phyloP scores from a whole-genome alignment of 2,888 invertebrate species.

The Parnassius glacialis region DNA sequence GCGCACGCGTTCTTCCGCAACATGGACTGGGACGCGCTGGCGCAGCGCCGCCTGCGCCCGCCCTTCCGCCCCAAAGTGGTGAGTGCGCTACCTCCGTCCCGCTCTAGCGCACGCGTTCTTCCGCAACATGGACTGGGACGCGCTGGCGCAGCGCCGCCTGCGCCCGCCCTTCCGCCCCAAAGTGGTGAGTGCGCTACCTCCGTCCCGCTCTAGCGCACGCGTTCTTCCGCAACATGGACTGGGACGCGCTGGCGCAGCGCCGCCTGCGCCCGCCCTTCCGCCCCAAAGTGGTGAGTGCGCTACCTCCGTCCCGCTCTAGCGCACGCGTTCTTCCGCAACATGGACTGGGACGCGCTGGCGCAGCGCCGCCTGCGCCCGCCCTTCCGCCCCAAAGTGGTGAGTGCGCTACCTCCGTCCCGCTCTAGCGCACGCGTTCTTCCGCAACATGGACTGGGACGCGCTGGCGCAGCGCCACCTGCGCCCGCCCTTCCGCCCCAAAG shows the following conservation, averaged over 20 bases:
- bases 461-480: slow-evolving; percentile 94
- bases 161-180: slow-evolving; percentile 99
- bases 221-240: slow-evolving; percentile 97
- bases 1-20: slow-evolving; percentile 95
- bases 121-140: slow-evolving; percentile 97
- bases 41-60: slow-evolving; percentile 94
- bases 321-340: no score
- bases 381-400: slow-evolving; percentile 91
- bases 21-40: slow-evolving; percentile 97
- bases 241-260: slow-evolving; percentile 95
- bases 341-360: slow-evolving; percentile 98
- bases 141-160: slow-evolving; percentile 92
- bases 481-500: slow-evolving; percentile 99
- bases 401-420: no score
- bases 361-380: slow-evolving; percentile 96
- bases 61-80: slow-evolving; percentile 99
- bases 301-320: no score
- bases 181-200: slow-evolving; percentile 86
- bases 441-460: slow-evolving; percentile 97
- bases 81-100: slow-evolving; percentile 56
- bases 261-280: slow-evolving; percentile 98
- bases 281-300: slow-evolving; percentile 95
- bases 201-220: slow-evolving; percentile 81
- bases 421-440: slow-evolving; percentile 93
- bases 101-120: slow-evolving; percentile 90